Conservation (phyloP, 2,888 invertebrate genomes). For the Mythimna impura region DNA sequence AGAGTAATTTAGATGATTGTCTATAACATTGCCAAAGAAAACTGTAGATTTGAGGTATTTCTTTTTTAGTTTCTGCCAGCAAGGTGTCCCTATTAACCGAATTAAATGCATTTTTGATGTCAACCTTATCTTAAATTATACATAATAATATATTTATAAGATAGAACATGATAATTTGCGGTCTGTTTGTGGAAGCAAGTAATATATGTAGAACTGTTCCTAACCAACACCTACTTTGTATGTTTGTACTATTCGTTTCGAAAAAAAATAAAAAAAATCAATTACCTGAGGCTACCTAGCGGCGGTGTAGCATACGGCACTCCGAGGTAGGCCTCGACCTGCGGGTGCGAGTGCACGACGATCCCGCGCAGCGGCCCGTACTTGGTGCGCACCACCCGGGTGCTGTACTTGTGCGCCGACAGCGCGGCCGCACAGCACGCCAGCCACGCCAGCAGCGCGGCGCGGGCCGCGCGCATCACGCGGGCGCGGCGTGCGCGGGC, state of each 20-base stretch:
- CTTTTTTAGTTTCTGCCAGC: no score
- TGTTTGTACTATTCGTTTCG: not conserved
- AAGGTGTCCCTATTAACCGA: no score
- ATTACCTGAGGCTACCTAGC: constrained; percentile 95
- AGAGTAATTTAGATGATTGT: no score
- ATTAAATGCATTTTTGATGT: no score
- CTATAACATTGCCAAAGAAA: no score
- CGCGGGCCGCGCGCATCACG: constrained; percentile 88
- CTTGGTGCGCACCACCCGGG: constrained; percentile 96
- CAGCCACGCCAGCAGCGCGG: constrained; percentile 91
- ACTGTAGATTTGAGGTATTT: no score
- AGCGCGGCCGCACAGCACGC: constrained; percentile 89
- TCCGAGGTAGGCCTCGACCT: constrained; percentile 97
- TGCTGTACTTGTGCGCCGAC: constrained; percentile 94
- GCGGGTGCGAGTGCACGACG: constrained; percentile 94
- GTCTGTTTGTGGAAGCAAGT: not conserved
- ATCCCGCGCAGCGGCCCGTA: constrained; percentile 97
- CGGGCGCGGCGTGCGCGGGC: constrained; percentile 80
- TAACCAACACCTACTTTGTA: not conserved
- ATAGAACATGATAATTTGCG: not conserved
- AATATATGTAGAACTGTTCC: not conserved
- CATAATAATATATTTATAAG: no score
- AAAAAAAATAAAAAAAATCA: constrained; percentile 40
- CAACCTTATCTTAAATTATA: no score
- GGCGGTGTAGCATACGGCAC: constrained; percentile 98